These are phyloP conservation scores for Orthonychiurus folsomi DNA, from an alignment of 2,888 invertebrate genomes.

Conservation along the genomic window DNA sequence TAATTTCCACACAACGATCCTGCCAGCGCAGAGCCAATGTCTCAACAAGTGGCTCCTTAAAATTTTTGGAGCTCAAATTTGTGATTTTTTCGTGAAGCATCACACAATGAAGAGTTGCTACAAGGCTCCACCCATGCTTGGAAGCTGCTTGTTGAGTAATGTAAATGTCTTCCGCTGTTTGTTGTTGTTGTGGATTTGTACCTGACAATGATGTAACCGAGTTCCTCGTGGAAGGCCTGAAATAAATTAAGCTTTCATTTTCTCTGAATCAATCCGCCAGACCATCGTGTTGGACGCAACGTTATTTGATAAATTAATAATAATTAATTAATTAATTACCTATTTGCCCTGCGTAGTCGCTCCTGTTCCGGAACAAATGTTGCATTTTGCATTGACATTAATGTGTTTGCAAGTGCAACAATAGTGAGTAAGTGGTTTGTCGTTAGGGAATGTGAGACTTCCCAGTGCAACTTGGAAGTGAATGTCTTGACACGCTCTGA, in stretches of 20 bases:
- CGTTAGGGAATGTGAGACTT: conserved; percentile 85
- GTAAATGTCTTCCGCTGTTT: conserved; percentile 66
- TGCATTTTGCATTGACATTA: conserved; percentile 96
- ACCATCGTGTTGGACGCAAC: too few species aligned
- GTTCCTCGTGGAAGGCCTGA: conserved; percentile 45
- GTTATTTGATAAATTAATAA: conserved; percentile 1
- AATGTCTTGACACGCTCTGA: conserved; percentile 69
- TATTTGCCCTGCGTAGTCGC: conserved; percentile 64
- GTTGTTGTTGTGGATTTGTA: conserved; percentile 27
- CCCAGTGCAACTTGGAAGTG: conserved; percentile 87
- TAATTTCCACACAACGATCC: conserved; percentile 88
- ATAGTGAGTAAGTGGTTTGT: conserved; percentile 92
- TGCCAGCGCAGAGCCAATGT: conserved; percentile 97
- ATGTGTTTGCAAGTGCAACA: conserved; percentile 87
- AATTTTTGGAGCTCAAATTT: conserved; percentile 56
- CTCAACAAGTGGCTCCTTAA: conserved; percentile 93
- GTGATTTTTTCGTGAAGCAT: conserved; percentile 86
- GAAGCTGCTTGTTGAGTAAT: conserved; percentile 84
- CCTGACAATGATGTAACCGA: conserved; percentile 43
- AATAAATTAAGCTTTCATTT: conserved; percentile 11
- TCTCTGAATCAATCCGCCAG: too few species aligned
- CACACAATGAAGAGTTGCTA: conserved; percentile 93
- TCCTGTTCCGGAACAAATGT: conserved; percentile 85
- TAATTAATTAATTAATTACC: conserved; percentile 45
- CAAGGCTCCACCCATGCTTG: conserved; percentile 92